phyloP scores from a whole-genome alignment of 2,113 vertebrate genomes.

The Myotis yumanensis region DNA sequence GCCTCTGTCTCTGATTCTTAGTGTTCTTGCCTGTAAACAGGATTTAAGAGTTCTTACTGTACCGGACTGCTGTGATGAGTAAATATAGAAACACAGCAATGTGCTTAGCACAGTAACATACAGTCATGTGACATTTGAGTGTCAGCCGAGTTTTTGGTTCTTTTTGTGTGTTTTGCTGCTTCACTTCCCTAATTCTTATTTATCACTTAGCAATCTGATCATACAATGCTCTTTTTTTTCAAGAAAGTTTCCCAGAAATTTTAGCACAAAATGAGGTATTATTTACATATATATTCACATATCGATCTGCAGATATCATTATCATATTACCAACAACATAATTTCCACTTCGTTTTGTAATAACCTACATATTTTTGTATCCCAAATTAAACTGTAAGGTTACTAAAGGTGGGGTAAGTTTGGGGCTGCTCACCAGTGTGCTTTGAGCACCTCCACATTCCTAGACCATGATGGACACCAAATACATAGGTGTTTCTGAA shows the following conservation, averaged over 20 bases:
- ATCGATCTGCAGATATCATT: background rate
- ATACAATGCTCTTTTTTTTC: background rate
- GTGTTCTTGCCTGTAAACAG: background rate
- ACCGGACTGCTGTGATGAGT: background rate
- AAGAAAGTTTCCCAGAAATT: background rate
- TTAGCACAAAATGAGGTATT: background rate
- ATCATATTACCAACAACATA: background rate
- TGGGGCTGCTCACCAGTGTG: fast-evolving
- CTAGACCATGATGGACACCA: background rate
- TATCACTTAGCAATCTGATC: background rate
- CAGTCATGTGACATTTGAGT: background rate
- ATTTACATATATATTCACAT: background rate
- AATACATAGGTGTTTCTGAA: background rate
- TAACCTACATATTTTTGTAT: background rate
- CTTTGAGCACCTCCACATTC: background rate
- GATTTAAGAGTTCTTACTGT: background rate
- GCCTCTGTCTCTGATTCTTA: background rate
- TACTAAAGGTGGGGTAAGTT: background rate
- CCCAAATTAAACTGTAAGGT: background rate
- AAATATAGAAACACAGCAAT: background rate
- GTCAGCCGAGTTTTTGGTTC: background rate
- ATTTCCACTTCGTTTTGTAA: background rate
- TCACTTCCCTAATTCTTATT: background rate
- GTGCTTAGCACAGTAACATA: background rate
- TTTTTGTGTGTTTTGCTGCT: background rate